Evolutionary conservation across 2,113 vertebrate species (phyloP), one percentile per base, ranked within the genome.

Genomic region (Tyto alba): DNA sequence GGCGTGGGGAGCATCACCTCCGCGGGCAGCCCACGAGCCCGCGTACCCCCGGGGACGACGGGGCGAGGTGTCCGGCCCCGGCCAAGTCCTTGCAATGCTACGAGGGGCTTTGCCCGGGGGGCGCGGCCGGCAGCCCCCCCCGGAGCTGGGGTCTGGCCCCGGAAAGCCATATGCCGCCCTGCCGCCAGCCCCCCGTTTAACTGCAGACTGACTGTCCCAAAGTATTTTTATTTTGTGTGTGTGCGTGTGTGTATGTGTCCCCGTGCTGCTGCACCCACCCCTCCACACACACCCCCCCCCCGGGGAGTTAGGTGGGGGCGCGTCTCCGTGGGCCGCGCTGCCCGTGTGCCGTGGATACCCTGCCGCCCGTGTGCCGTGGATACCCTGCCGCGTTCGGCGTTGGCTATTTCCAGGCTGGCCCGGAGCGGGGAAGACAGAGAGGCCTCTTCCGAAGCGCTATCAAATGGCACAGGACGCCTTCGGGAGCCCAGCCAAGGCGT

Each of bases 401-500:
- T 60, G 84, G 57, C 73, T 74, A 52, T 53, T 43, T 71, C 68
- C 82, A 76, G 85, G 81, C 83, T 53, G 76, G 43, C 63, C 67
- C 69, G 17, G 67, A 55, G 74, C 40, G 59, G 76, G 53, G 64
- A 71, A 48, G 52, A 47, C 71, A 64, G 89, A 57, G 45, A 47
- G 69, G 85, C 63, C 87, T 23, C 88, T 67, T 77, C 92, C 59
- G 80, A 92, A 88, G 88, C 2, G 84, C 94, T 83, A 74, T 87
- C 94, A 21, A 79, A 43, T 87, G 96, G 93, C 93, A 55, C 64
- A 20, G 80, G 85, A 77, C n/a, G 97, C 88, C 50, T 95, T 74
- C 7, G 95, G 95, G 95, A 94, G 57, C 79, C 66, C 60, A 66
- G 97, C 96, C 97, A 96, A 96, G 84, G 77, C 89, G 80, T 78